phyloP scores from a whole-genome alignment of 2,888 invertebrate genomes.

The Tetrapedia diversipes region DNA sequence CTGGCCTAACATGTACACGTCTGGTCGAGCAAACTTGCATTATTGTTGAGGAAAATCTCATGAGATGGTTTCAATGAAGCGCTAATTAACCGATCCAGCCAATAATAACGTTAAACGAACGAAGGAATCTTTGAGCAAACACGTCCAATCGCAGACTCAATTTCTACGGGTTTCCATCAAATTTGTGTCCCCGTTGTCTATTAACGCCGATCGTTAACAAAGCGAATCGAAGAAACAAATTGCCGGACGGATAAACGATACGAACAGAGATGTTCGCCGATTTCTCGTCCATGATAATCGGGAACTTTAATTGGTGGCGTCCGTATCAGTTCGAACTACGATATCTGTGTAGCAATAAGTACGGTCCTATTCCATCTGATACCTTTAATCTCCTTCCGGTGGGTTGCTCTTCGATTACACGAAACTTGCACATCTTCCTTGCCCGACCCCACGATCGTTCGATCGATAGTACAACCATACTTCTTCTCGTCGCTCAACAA shows the following conservation, averaged over 20 bases:
- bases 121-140: not conserved
- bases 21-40: not conserved
- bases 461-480: slow-evolving; percentile 14
- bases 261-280: slow-evolving; percentile 43
- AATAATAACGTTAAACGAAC: not conserved
- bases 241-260: slow-evolving; percentile 40
- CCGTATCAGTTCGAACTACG: slow-evolving; percentile 55
- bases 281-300: slow-evolving; percentile 58
- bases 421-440: slow-evolving; percentile 48
- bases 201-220: no score
- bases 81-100: no score
- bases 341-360: slow-evolving; percentile 60
- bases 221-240: slow-evolving; percentile 33
- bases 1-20: slow-evolving; percentile 43
- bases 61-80: no score
- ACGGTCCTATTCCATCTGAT: slow-evolving; percentile 63
- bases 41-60: not conserved
- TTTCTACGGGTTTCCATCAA: no score
- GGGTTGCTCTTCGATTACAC: slow-evolving; percentile 36
- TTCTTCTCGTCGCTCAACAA: no score
- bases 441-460: slow-evolving; percentile 26
- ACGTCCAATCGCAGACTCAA: no score
- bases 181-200: no score
- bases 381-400: slow-evolving; percentile 48
- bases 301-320: slow-evolving; percentile 61